A percentile compares a stretch with the other conserved stretches of the same genome.
phyloP scores from a whole-genome alignment of 2,797 vertebrate genomes.

The Macropus fuliginosus region DNA sequence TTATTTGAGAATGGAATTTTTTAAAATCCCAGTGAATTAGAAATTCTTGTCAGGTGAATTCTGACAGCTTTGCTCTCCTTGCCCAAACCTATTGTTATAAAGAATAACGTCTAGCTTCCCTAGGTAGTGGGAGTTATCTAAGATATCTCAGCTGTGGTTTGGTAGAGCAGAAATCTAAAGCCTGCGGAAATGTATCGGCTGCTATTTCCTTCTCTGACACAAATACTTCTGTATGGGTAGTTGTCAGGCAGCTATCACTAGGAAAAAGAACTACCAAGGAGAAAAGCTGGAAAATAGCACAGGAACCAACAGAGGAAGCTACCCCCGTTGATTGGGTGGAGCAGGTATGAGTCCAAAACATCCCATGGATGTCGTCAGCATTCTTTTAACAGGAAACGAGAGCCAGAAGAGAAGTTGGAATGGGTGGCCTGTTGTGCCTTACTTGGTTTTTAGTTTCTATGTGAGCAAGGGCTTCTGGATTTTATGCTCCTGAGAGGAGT shows the following conservation, averaged over 20 bases:
- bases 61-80: background rate
- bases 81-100: conserved; percentile 8
- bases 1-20: background rate
- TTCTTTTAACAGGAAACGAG: conserved; percentile 4
- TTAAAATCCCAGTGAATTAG: background rate
- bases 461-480: conserved; percentile 18
- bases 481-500: conserved; percentile 27
- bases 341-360: conserved; percentile 23
- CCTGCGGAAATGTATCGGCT: conserved; percentile 85
- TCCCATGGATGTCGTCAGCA: background rate
- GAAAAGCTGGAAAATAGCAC: conserved; percentile 21
- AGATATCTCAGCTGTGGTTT: conserved; percentile 57
- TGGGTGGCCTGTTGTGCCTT: conserved; percentile 7
- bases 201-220: conserved; percentile 72
- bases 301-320: conserved; percentile 42
- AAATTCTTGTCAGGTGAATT: background rate
- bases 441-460: conserved; percentile 42
- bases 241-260: background rate
- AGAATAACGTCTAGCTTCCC: background rate
- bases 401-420: background rate
- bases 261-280: conserved; percentile 58
- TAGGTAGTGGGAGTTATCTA: conserved; percentile 27
- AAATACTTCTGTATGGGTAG: conserved; percentile 20
- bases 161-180: conserved; percentile 81
- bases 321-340: background rate